Conservation (phyloP, 2,797 vertebrate genomes). For the Periparus ater region DNA sequence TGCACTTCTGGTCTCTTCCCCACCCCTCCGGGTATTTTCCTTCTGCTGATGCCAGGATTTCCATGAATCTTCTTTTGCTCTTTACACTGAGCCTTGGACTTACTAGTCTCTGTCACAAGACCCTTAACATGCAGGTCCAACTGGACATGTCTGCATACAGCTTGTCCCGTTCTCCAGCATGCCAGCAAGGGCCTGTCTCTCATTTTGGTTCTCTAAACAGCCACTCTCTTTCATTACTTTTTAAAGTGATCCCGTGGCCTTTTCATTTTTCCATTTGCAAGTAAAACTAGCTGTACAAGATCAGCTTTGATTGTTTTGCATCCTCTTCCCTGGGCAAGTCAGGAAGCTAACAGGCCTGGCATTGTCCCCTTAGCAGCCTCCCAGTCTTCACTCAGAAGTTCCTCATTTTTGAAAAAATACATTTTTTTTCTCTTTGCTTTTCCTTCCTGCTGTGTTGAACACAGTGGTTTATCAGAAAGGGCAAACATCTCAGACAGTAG, state of each 20-base stretch:
- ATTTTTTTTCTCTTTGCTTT: background rate
- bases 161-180: background rate
- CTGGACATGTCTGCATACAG: background rate
- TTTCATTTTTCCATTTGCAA: slow-evolving; percentile 21
- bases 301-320: slow-evolving; percentile 20
- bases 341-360: background rate
- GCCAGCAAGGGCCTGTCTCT: background rate
- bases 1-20: background rate
- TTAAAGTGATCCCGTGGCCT: background rate
- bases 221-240: background rate
- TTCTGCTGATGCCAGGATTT: background rate
- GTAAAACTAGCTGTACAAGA: slow-evolving; percentile 23
- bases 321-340: background rate
- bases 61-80: background rate
- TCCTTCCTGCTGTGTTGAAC: background rate
- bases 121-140: background rate
- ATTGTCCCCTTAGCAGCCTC: background rate
- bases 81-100: background rate
- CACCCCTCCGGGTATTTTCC: background rate
- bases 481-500: background rate
- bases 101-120: background rate
- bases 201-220: background rate
- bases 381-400: background rate
- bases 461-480: background rate
- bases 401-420: background rate